phyloP scores from a whole-genome alignment of 2,113 vertebrate genomes.

The Xiphophorus maculatus region DNA sequence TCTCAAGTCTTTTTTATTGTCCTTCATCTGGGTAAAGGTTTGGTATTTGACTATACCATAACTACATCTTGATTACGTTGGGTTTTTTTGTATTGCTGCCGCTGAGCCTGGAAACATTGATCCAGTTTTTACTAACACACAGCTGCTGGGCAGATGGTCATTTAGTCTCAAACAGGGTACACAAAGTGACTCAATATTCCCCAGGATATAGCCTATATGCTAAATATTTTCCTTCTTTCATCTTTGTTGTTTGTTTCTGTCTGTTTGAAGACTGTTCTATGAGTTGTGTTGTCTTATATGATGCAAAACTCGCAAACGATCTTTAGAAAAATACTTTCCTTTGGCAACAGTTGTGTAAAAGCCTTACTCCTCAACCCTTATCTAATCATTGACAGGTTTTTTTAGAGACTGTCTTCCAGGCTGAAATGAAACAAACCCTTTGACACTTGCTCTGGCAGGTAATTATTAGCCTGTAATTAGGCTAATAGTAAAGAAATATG shows the following conservation, averaged over 20 bases:
- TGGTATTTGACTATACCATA: not conserved
- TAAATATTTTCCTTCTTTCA: not conserved
- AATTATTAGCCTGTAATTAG: not conserved
- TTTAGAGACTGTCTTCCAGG: not conserved
- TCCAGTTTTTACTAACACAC: not conserved
- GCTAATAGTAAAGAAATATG: not conserved
- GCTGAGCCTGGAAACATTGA: not conserved
- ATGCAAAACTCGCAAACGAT: not conserved
- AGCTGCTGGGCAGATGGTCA: not conserved
- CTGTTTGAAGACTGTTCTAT: not conserved
- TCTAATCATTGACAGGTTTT: not conserved
- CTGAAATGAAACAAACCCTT: not conserved
- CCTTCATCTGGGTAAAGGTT: not conserved
- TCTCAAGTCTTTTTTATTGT: not conserved
- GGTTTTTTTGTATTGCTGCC: not conserved
- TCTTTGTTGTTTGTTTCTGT: not conserved
- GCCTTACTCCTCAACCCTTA: not conserved
- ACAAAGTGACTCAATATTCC: not conserved
- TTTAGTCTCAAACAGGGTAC: not conserved
- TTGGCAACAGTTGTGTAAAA: not conserved
- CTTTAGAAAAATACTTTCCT: not conserved
- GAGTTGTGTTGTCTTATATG: not conserved
- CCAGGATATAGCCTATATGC: not conserved
- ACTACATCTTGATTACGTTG: not conserved
- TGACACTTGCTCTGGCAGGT: not conserved